A percentile compares a stretch with the other conserved stretches of the same genome.
These are phyloP conservation scores for Heptranchias perlo DNA, from an alignment of 2,113 vertebrate species.

Conservation along the genomic window DNA sequence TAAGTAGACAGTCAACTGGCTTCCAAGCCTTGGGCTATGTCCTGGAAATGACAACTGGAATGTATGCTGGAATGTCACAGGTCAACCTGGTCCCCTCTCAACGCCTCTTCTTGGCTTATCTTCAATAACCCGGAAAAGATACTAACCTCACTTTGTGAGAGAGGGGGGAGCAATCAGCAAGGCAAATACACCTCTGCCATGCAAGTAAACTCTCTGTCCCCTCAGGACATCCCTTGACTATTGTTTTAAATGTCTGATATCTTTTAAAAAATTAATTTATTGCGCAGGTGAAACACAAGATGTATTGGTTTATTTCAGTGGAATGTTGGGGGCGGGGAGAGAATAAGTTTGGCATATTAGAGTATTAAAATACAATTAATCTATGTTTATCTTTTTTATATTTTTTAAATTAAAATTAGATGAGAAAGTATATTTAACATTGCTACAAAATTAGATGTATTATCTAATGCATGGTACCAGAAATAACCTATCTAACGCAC, in stretches of 20 bases:
- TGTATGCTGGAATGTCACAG: neutral
- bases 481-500: neutral
- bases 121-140: neutral
- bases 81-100: neutral
- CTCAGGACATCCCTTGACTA: neutral
- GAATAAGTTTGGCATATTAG: neutral
- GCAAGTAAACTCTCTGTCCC: neutral
- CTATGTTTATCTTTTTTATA: neutral
- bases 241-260: neutral
- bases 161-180: neutral
- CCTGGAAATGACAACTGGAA: neutral
- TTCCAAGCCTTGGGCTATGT: neutral
- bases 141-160: neutral
- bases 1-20: neutral
- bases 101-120: neutral
- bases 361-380: neutral
- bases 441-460: neutral
- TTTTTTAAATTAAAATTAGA: no score
- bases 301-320: neutral
- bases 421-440: neutral
- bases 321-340: neutral
- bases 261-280: neutral
- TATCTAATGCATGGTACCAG: neutral
- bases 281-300: neutral
- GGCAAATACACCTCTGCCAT: neutral